Conservation (phyloP, 2,888 invertebrate genomes). For the Colletes collaris region DNA sequence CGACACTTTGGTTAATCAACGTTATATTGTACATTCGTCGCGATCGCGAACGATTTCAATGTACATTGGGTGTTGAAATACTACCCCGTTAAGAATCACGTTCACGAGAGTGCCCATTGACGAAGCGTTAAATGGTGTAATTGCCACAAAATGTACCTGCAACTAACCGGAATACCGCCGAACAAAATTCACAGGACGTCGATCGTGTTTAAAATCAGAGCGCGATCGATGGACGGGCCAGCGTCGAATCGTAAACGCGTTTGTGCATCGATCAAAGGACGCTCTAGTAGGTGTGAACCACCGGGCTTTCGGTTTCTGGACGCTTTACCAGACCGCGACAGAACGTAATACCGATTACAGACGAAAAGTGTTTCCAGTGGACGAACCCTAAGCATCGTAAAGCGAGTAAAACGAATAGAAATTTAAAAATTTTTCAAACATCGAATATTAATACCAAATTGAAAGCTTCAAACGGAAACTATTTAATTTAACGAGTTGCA, state of each 20-base stretch:
- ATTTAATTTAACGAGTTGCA: too few species aligned
- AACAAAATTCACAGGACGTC: constrained; percentile 24
- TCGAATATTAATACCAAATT: too few species aligned
- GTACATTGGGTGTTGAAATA: background rate
- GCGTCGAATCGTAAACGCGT: constrained; percentile 12
- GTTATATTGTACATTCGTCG: background rate
- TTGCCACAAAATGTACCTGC: constrained; percentile 33
- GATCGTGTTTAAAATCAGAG: constrained; percentile 46
- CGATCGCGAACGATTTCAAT: background rate
- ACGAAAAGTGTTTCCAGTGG: background rate
- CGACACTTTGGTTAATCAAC: background rate
- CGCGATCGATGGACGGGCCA: constrained; percentile 18
- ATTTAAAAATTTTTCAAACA: too few species aligned
- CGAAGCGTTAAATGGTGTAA: constrained; percentile 20
- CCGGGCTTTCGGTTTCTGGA: constrained; percentile 13
- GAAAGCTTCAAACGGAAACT: too few species aligned
- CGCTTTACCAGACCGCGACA: constrained; percentile 30
- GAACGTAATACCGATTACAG: constrained; percentile 9
- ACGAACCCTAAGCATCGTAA: too few species aligned
- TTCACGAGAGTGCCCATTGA: background rate
- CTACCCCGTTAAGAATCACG: background rate
- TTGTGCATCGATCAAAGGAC: constrained; percentile 38
- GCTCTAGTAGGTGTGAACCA: constrained; percentile 15
- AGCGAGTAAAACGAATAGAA: too few species aligned
- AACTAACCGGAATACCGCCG: constrained; percentile 36